Base-by-base conservation (phyloP, 2,113 vertebrate species). In the Spilogale gracilis region DNA sequence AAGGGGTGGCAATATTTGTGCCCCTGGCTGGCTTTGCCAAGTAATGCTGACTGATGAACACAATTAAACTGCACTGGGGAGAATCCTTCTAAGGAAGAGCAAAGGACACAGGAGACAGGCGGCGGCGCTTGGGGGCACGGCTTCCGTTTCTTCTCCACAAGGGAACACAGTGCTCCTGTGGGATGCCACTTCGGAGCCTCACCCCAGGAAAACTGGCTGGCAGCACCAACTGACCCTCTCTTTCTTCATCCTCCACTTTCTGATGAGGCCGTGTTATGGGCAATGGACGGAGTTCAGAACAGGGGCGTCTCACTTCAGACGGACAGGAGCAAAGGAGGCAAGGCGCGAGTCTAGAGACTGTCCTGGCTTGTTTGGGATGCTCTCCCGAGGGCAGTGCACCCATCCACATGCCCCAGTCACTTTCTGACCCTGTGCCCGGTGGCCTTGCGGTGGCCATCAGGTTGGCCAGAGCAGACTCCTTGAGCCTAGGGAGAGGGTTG, bases 1-100 rank as follows among this genome's bases (percentile, higher is more conserved):
- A 95, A 96, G 97, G 95, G 97, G 90, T 43, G 92, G 97, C 38
- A 52, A 86, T 95, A 97, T 97, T 94, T 95, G 97, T 82, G 98
- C 98, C 97, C 97, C 96, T 94, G 98, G 98, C 97, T 92, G 97
- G 91, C 76, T 95, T 87, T 93, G 92, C 96, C 98, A 96, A 98
- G 92, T 86, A 94, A 95, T 27, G 74, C 48, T 97, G 98, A 97
- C 95, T 43, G 97, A 98, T 97, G 98, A 95, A 63, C 91, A 67
- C 95, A 95, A 98, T 98, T 94, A 98, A 97, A 90, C 0, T 2
- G 95, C 0, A 0, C 80, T 3, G 0, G 0, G 96, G 91, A 93
- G 92, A 81, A 91, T 50, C 76, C 56, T 69, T 61, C 74, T 81
- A 56, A 58, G 52, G 71, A 91, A 93, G 48, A 84, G 67, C 27